Evolutionary conservation across 2,797 vertebrate genomes (phyloP).

Genomic region (Tokudaia muenninki): DNA sequence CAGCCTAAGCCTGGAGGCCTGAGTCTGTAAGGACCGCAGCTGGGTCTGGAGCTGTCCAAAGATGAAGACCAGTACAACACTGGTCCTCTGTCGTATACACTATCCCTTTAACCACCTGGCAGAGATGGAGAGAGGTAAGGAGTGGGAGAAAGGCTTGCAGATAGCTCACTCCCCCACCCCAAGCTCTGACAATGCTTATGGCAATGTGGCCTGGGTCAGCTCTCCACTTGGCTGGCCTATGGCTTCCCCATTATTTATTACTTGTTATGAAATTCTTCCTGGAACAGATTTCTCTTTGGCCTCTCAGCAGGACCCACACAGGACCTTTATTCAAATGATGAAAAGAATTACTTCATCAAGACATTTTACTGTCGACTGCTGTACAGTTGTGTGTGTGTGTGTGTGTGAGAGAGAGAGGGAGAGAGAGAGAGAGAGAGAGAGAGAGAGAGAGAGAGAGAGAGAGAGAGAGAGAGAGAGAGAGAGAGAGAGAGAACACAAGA

Average conservation of each 20-base stretch:
- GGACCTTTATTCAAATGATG: not conserved
- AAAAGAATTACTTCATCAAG: constrained; percentile 35
- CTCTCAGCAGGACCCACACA: not conserved
- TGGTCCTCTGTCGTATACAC: not conserved
- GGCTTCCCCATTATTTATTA: not conserved
- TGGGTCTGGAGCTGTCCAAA: not conserved
- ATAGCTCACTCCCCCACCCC: not conserved
- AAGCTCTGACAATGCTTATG: not conserved
- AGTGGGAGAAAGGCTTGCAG: not conserved
- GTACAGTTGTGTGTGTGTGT: constrained; percentile 9
- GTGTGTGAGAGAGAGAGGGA: too few relatives aligned
- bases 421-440: too few relatives aligned
- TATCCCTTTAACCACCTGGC: not conserved
- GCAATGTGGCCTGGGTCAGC: not conserved
- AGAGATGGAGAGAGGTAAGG: not conserved
- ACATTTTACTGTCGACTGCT: constrained; percentile 67
- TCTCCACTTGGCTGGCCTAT: not conserved
- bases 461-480: not conserved
- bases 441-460: too few relatives aligned
- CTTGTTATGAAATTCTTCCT: not conserved
- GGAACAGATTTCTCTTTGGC: constrained; percentile 20
- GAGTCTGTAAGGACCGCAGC: not conserved
- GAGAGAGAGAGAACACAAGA: not conserved
- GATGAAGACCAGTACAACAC: not conserved
- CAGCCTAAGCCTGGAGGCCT: not conserved